Percentiles rank a stretch among this genome's conserved stretches.
phyloP scores from a whole-genome alignment of 2,888 invertebrate species.

The Melanophora roralis region DNA sequence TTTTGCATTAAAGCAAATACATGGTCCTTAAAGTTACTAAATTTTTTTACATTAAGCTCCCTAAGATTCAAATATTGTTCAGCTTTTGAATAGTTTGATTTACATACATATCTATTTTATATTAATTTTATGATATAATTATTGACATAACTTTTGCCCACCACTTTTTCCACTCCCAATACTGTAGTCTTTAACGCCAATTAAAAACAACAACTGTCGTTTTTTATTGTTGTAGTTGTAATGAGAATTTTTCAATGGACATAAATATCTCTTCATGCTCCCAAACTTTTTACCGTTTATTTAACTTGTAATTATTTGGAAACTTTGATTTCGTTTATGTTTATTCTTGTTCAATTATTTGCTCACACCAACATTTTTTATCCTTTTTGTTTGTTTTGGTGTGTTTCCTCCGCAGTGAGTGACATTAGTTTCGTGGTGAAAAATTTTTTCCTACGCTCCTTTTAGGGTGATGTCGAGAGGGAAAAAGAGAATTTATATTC shows the following conservation, averaged over 20 bases:
- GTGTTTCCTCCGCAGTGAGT: conserved; percentile 21
- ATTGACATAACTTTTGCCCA: too few species aligned
- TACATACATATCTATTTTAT: too few species aligned
- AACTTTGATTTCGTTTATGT: conserved; percentile 30
- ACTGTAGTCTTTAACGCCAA: background rate
- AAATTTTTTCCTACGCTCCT: conserved; percentile 6
- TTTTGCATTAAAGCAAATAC: too few species aligned
- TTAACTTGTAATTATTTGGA: conserved; percentile 23
- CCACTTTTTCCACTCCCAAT: background rate
- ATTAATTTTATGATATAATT: too few species aligned
- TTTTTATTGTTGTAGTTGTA: conserved; percentile 1
- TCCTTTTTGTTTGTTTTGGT: background rate
- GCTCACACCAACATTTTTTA: background rate
- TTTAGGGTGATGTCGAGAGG: too few species aligned
- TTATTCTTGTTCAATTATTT: background rate
- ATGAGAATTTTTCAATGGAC: conserved; percentile 8
- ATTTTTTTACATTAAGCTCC: too few species aligned
- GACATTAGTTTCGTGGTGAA: conserved; percentile 20
- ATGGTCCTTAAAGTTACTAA: too few species aligned
- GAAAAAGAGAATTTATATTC: too few species aligned
- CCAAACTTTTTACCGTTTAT: background rate
- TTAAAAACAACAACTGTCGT: conserved; percentile 4
- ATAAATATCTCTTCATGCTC: background rate
- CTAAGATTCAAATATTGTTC: too few species aligned
- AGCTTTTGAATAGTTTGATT: too few species aligned